phyloP scores from a whole-genome alignment of 2,888 invertebrate genomes.

The Cerceris ruficornis region DNA sequence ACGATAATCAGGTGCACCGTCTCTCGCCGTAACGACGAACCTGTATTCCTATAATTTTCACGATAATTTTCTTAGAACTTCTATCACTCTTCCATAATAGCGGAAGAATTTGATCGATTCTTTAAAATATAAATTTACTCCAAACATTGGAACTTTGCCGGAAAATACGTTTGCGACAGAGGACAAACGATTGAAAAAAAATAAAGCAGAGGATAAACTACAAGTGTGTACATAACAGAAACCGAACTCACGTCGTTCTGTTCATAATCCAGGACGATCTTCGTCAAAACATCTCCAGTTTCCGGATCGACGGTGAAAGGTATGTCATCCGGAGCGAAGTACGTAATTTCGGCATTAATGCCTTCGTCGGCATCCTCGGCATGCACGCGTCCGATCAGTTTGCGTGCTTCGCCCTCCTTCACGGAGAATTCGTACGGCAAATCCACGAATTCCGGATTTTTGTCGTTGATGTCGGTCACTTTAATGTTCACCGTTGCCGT shows the following conservation, averaged over 20 bases:
- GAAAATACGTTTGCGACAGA: no score
- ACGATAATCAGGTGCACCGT: constrained; percentile 92
- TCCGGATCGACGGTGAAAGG: constrained; percentile 91
- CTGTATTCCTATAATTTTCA: constrained; percentile 85
- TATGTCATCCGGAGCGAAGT: constrained; percentile 89
- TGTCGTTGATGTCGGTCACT: constrained; percentile 95
- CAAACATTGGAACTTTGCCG: no score
- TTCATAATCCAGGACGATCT: constrained; percentile 91
- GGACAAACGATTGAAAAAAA: no score
- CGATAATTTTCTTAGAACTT: neutral
- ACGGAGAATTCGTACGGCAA: constrained; percentile 92
- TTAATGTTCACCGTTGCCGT: constrained; percentile 93
- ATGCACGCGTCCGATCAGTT: constrained; percentile 88
- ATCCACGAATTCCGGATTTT: constrained; percentile 93
- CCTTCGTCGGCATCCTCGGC: constrained; percentile 94
- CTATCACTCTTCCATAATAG: no score
- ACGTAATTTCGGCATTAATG: constrained; percentile 91
- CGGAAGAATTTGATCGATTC: no score
- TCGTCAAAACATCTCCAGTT: constrained; percentile 91
- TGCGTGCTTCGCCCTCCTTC: constrained; percentile 86
- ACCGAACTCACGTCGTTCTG: constrained; percentile 86
- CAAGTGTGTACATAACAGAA: neutral
- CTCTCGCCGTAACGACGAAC: constrained; percentile 94
- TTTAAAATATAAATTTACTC: no score
- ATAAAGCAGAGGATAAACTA: neutral